These are phyloP conservation scores for Heteromurus nitidus DNA, from an alignment of 2,888 invertebrate genomes.

Conservation along the genomic window DNA sequence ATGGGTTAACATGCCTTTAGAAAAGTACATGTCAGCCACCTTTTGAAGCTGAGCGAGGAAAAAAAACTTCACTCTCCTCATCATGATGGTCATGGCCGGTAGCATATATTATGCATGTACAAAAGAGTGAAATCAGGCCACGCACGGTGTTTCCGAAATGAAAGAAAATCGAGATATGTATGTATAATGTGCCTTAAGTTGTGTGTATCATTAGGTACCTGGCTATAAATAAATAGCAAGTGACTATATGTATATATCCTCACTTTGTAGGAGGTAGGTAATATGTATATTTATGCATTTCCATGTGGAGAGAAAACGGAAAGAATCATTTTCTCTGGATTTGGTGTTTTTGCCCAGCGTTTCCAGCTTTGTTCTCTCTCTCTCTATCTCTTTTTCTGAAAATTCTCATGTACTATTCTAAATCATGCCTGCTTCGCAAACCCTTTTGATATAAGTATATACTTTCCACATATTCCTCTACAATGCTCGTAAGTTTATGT, in stretches of 20 bases:
- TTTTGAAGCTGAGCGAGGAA: no score
- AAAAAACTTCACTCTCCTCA: no score
- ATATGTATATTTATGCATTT: neutral
- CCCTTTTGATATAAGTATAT: neutral
- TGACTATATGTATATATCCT: no score
- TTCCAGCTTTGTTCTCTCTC: slow-evolving; percentile 13
- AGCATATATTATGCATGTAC: no score
- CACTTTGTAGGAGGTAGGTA: no score
- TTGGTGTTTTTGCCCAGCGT: neutral
- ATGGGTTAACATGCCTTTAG: no score
- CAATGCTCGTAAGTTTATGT: neutral
- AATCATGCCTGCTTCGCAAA: neutral
- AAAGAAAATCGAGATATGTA: neutral
- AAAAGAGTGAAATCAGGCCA: slow-evolving; percentile 1
- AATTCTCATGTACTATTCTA: neutral
- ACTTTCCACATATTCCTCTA: neutral
- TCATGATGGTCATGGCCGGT: no score
- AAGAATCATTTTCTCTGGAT: slow-evolving; percentile 10
- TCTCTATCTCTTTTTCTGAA: neutral
- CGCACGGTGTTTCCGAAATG: neutral
- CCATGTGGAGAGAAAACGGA: neutral
- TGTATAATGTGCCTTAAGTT: no score
- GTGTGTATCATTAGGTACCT: no score
- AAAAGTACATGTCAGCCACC: no score
- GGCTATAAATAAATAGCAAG: no score